These are phyloP conservation scores for Patella vulgata DNA, from an alignment of 1,140 invertebrate genomes.

Conservation along the genomic window DNA sequence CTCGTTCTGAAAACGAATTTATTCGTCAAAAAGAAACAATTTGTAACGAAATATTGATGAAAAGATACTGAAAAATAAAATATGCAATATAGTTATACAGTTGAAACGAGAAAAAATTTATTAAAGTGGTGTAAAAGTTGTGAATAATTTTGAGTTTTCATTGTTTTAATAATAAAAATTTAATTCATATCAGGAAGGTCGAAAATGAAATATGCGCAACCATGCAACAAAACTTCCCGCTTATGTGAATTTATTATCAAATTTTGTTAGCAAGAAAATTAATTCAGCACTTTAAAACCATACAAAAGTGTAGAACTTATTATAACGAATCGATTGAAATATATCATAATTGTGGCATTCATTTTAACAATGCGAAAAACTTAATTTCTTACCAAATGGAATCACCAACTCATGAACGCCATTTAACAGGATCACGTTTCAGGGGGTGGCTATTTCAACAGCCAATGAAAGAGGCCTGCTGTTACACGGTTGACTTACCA, in stretches of 20 bases:
- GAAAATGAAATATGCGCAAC: neutral
- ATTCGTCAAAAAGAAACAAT: no score
- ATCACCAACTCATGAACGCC: neutral
- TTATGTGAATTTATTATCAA: neutral
- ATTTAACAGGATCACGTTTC: constrained; percentile 10
- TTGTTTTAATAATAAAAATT: no score
- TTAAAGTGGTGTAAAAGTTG: no score
- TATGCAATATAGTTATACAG: no score
- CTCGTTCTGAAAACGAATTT: no score
- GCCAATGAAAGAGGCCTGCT: constrained; percentile 2
- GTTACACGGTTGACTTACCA: neutral
- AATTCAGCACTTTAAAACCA: neutral
- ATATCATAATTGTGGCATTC: neutral
- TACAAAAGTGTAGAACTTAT: constrained; percentile 4
- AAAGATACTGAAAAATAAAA: no score
- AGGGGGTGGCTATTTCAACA: constrained; percentile 1
- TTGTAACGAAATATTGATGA: no score
- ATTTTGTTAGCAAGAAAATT: neutral
- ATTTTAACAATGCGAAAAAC: neutral
- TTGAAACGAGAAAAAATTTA: no score
- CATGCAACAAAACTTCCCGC: constrained; percentile 4
- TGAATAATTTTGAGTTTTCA: no score
- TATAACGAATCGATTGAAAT: neutral
- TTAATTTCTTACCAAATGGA: constrained; percentile 1
- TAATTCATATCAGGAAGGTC: no score